phyloP scores from a whole-genome alignment of 2,113 vertebrate species.

The Bubo bubo region DNA sequence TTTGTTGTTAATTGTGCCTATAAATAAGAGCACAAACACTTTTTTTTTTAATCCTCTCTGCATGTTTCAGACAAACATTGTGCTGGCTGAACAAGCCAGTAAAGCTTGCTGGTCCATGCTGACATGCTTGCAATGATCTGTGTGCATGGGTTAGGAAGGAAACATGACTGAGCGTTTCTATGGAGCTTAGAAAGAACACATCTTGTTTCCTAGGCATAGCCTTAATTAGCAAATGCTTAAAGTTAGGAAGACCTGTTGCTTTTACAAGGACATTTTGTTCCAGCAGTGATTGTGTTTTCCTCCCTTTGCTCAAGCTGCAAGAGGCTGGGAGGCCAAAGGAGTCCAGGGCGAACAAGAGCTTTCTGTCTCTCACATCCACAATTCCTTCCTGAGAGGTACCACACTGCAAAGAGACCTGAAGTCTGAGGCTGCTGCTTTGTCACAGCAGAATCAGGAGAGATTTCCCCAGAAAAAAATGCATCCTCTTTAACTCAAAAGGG shows the following conservation, averaged over 20 bases:
- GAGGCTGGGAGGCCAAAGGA: background rate
- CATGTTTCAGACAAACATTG: background rate
- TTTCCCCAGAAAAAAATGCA: background rate
- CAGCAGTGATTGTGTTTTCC: conserved; percentile 21
- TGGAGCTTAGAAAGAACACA: conserved; percentile 13
- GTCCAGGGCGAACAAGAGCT: background rate
- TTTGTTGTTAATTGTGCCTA: background rate
- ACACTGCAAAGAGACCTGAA: background rate
- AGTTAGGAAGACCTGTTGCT: conserved; percentile 2
- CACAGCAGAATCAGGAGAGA: background rate
- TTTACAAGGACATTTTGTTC: conserved; percentile 39
- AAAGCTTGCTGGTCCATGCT: background rate
- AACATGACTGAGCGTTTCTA: background rate
- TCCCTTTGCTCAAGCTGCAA: background rate
- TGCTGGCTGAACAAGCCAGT: background rate
- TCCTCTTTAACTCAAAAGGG: background rate
- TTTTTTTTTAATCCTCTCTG: background rate
- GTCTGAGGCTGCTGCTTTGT: background rate
- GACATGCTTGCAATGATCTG: background rate
- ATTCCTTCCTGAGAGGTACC: background rate
- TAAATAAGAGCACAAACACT: background rate
- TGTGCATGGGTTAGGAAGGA: conserved; percentile 54
- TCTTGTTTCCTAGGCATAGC: conserved; percentile 3
- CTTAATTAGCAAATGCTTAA: conserved; percentile 35
- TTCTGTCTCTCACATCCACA: background rate